Evolutionary conservation across 2,888 invertebrate genomes (phyloP).

Genomic region (Aradus depressus): DNA sequence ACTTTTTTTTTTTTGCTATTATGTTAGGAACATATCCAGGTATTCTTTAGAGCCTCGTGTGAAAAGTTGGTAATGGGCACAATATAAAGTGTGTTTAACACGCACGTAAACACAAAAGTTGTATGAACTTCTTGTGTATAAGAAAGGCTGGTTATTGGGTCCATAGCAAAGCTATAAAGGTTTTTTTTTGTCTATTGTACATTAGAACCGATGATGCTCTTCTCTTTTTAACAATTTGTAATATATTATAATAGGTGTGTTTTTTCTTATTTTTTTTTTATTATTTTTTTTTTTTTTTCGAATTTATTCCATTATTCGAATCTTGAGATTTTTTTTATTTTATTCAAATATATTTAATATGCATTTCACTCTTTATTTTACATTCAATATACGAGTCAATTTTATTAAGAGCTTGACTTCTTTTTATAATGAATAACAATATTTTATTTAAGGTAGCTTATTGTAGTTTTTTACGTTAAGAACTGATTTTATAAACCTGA

Average conservation of each 20-base stretch:
- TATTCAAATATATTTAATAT: neutral
- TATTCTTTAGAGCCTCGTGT: slow-evolving; percentile 13
- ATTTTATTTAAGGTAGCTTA: too few species aligned
- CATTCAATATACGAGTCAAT: too few species aligned
- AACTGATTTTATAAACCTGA: too few species aligned
- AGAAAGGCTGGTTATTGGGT: slow-evolving; percentile 22
- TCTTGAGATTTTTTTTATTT: neutral
- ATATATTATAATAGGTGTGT: slow-evolving; percentile 2
- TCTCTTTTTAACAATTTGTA: slow-evolving; percentile 2
- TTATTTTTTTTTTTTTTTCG: neutral
- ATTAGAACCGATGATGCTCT: slow-evolving; percentile 2
- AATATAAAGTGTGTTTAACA: slow-evolving; percentile 13
- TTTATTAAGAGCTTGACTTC: too few species aligned
- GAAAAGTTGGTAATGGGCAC: slow-evolving; percentile 14
- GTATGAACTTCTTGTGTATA: slow-evolving; percentile 14
- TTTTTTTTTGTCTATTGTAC: slow-evolving; percentile 19
- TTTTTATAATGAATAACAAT: too few species aligned
- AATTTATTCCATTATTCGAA: neutral
- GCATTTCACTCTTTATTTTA: neutral
- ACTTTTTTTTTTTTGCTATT: slow-evolving; percentile 4
- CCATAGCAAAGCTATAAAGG: slow-evolving; percentile 17
- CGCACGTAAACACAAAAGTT: slow-evolving; percentile 6
- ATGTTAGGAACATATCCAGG: slow-evolving; percentile 16
- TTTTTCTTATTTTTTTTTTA: neutral
- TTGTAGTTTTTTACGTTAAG: too few species aligned